A percentile compares a stretch with the other conserved stretches of the same genome.
Evolutionary conservation across 2,797 vertebrate genomes (phyloP).

Genomic region (Tragopan temminckii): DNA sequence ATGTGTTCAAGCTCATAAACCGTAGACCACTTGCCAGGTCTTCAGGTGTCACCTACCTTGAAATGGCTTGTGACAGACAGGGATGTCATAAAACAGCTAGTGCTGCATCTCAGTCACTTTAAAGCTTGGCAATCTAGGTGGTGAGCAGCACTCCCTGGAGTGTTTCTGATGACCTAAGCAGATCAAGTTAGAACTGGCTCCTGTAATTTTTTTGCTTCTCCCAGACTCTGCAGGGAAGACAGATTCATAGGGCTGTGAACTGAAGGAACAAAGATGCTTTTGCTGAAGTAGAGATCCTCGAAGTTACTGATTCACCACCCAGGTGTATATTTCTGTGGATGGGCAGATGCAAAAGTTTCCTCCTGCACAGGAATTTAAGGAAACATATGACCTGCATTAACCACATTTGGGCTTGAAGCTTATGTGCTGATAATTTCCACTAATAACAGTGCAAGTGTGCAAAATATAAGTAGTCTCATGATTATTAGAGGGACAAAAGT

Average conservation of each 20-base stretch:
- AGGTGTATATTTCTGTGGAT: background rate
- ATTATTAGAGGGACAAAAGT: background rate
- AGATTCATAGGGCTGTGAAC: background rate
- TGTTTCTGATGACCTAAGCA: constrained; percentile 23
- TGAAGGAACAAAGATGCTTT: background rate
- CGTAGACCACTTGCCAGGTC: background rate
- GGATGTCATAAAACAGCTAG: background rate
- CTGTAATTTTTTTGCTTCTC: background rate
- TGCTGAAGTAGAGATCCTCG: background rate
- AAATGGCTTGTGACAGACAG: background rate
- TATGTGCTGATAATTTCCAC: background rate
- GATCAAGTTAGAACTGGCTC: background rate
- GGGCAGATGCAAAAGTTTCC: background rate
- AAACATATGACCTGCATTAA: background rate
- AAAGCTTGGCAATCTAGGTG: background rate
- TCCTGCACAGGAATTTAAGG: background rate
- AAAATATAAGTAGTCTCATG: background rate
- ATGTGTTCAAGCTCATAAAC: background rate
- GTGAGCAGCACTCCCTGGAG: background rate
- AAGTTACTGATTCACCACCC: background rate
- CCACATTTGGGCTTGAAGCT: background rate
- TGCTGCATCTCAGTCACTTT: constrained; percentile 1
- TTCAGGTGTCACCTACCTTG: background rate
- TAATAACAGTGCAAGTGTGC: background rate
- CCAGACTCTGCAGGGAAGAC: background rate